Evolutionary conservation across 2,888 invertebrate species (phyloP).

Genomic region (Norana najaformis): DNA sequence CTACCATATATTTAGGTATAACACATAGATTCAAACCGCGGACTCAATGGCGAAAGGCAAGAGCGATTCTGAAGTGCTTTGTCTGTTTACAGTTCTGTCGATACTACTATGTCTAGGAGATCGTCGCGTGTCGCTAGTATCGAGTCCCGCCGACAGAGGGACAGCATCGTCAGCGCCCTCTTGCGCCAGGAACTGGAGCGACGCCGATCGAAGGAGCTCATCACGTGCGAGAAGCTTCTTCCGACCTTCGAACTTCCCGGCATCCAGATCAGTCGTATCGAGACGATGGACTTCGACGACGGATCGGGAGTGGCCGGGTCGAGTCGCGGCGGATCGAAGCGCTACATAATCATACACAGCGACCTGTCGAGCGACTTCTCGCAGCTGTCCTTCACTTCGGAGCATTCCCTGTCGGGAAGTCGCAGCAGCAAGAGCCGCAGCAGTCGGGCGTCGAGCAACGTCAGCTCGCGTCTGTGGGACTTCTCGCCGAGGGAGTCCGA

Average conservation of each 20-base stretch:
- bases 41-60: too few species aligned
- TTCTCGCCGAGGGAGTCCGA: constrained; percentile 47
- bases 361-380: constrained; percentile 44
- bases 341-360: constrained; percentile 43
- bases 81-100: constrained; percentile 33
- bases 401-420: constrained; percentile 44
- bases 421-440: constrained; percentile 43
- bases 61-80: background rate
- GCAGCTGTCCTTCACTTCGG: constrained; percentile 44
- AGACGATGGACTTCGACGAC: constrained; percentile 44
- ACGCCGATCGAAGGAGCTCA: constrained; percentile 27
- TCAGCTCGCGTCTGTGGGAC: constrained; percentile 46
- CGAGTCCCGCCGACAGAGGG: constrained; percentile 31
- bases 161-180: constrained; percentile 33
- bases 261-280: constrained; percentile 46
- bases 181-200: constrained; percentile 33
- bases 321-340: constrained; percentile 31
- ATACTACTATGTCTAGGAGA: constrained; percentile 32
- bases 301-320: constrained; percentile 21
- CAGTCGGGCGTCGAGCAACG: constrained; percentile 45
- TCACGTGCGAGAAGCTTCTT: constrained; percentile 28
- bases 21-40: too few species aligned
- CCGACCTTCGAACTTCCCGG: constrained; percentile 41
- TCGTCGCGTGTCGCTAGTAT: constrained; percentile 32
- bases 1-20: too few species aligned